phyloP scores from a whole-genome alignment of 2,888 invertebrate genomes.

The Synergus japonicus region DNA sequence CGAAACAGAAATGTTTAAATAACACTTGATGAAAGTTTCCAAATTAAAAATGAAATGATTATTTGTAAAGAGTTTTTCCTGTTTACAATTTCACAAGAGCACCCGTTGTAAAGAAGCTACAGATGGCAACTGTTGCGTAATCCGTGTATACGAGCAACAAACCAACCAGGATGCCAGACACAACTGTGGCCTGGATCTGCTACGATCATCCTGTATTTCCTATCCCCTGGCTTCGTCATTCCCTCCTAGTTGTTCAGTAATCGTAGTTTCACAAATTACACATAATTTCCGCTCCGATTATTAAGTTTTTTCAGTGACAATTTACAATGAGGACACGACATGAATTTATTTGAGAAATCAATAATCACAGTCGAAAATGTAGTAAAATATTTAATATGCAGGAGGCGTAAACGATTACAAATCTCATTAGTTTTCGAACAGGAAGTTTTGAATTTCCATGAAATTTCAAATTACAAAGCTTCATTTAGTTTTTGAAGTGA shows the following conservation, averaged over 20 bases:
- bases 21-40: no score
- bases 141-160: conserved; percentile 34
- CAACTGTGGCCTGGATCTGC: conserved; percentile 13
- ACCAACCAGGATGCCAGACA: conserved; percentile 14
- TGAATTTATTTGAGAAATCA: neutral
- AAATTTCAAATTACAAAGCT: neutral
- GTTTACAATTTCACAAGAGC: neutral
- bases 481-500: neutral
- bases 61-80: neutral
- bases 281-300: conserved; percentile 8
- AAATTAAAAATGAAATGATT: no score
- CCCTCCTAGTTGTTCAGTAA: conserved; percentile 14
- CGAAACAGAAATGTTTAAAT: no score
- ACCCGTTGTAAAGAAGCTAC: conserved; percentile 15
- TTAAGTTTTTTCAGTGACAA: neutral
- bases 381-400: conserved; percentile 1
- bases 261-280: conserved; percentile 26
- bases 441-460: neutral
- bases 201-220: neutral
- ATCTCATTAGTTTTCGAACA: neutral
- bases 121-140: conserved; percentile 32
- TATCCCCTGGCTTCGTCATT: conserved; percentile 6
- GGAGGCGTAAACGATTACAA: neutral
- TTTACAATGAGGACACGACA: neutral
- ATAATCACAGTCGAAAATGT: neutral